Conservation (phyloP, 2,113 vertebrate genomes). For the Sus scrofa region DNA sequence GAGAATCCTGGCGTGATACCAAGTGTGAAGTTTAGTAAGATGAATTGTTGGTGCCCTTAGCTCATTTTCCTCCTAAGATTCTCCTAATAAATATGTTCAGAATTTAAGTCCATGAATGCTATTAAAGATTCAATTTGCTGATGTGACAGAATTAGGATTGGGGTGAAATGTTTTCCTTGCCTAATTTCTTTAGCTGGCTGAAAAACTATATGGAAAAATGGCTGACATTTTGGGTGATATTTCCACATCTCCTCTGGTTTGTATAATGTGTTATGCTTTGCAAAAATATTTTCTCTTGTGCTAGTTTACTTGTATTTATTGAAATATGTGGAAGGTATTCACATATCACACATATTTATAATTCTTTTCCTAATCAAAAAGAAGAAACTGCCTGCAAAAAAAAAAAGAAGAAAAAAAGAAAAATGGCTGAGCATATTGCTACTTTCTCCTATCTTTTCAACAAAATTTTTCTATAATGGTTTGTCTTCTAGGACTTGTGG, state of each 20-base stretch:
- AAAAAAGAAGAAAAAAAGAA: too few species aligned
- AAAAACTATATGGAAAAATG: not conserved
- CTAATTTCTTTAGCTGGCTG: not conserved
- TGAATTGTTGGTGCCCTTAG: not conserved
- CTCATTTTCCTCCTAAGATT: not conserved
- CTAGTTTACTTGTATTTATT: not conserved
- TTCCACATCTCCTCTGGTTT: constrained; percentile 37
- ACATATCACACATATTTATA: not conserved
- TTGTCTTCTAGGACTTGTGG: not conserved
- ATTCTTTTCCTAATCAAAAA: not conserved
- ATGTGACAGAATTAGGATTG: not conserved
- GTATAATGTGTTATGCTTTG: not conserved
- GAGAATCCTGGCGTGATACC: not conserved
- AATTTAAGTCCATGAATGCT: not conserved
- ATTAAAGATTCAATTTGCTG: not conserved
- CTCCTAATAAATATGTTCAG: not conserved
- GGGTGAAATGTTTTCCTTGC: not conserved
- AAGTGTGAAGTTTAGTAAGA: not conserved
- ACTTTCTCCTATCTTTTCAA: not conserved
- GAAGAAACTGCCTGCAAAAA: not conserved
- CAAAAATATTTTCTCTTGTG: not conserved
- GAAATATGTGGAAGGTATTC: not conserved
- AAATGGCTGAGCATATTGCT: not conserved
- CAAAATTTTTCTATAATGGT: not conserved
- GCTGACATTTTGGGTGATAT: not conserved